Base-by-base conservation (phyloP, 2,888 invertebrate species). In the Diachrysia chrysitis region DNA sequence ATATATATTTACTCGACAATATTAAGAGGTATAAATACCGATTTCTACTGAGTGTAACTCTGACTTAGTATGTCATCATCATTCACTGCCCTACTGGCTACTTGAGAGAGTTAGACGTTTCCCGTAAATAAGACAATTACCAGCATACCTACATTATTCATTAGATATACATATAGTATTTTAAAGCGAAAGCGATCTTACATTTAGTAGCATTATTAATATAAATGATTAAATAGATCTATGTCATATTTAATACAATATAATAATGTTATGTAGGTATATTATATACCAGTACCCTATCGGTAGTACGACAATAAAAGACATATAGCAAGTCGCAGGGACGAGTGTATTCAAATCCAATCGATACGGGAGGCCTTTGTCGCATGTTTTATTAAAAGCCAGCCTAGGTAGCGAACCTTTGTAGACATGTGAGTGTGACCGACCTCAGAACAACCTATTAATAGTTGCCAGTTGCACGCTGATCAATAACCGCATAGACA, bases 341-440 rank as follows among this genome's bases (percentile, higher is more conserved):
- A 60, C 60, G 32, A 46, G 16, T 56, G 55, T 59, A 71, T 71
- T 71, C 65, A 66, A 76, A 71, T 60, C 23, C 54, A 75, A 76
- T 78, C 81, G 73, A 78, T 80, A 69, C 14, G 23, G 42, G 54
- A 42, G 61, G 57, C 37, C 63, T 78, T 67, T 69, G 62, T 35
- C 63, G 62, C 60, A 78, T 78, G 69, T 78, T 78, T 81, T 73
- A 81, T 73, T 73, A 66, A 78, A 81, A 69, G 55, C 58, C 23
- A 63, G 54, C 23, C 61, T 59, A 53, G 61, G 32, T 1, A 48
- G 53, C 42, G 4, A 53, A 55, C 57, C 48, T n/a, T 63, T 16
- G 16, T 56, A 12, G 48, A 51, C 48, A 51, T 12, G 12, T 29
- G 46, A 62, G 58, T 67, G 67, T 78, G 46, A 53, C 63, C 58